Evolutionary conservation across 1,140 invertebrate genomes (phyloP).

Genomic region (Lanistes nyassanus): DNA sequence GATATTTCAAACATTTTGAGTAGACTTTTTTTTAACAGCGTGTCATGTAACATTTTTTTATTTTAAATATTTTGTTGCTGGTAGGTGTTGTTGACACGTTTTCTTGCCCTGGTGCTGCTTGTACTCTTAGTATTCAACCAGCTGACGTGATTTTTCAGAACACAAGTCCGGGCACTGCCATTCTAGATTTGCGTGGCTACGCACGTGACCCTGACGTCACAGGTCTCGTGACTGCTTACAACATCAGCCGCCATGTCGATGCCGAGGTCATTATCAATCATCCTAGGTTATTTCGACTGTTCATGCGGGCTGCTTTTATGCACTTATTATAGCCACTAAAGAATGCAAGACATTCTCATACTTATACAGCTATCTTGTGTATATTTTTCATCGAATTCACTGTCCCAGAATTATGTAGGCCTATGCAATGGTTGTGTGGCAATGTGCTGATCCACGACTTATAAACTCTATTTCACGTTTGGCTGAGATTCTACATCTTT

Average conservation of each 20-base stretch:
- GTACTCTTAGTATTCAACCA: neutral
- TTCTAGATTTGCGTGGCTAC: conserved; percentile 16
- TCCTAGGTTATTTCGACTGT: no score
- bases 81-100: neutral
- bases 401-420: neutral
- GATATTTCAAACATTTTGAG: neutral
- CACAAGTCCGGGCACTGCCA: conserved; percentile 5
- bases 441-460: no score
- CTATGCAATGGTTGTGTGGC: neutral
- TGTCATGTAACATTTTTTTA: neutral
- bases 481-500: no score
- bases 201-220: conserved; percentile 29
- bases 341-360: neutral
- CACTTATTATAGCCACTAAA: no score
- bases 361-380: neutral
- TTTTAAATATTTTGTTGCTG: neutral
- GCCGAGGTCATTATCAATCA: conserved; percentile 20
- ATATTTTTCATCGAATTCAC: neutral
- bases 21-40: neutral
- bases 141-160: conserved; percentile 11
- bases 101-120: neutral
- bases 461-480: no score
- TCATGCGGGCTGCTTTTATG: no score
- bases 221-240: conserved; percentile 20
- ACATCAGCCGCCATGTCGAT: conserved; percentile 10